phyloP scores from a whole-genome alignment of 1,140 invertebrate species.

The Capitella teleta region DNA sequence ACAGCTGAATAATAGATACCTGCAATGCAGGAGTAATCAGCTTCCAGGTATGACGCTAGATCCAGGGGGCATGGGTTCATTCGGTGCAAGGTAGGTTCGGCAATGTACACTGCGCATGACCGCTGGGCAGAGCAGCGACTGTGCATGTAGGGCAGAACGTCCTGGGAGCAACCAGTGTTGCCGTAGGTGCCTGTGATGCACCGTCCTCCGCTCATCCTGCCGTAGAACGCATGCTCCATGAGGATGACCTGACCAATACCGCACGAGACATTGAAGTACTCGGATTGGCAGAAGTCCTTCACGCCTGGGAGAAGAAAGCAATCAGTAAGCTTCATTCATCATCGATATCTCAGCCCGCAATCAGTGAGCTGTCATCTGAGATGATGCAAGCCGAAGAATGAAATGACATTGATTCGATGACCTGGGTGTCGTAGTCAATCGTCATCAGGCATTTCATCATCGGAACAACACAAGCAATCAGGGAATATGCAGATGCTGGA shows the following conservation, averaged over 20 bases:
- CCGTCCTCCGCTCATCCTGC: not conserved
- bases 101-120: slow-evolving; percentile 2
- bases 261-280: not conserved
- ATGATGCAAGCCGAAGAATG: too few species aligned
- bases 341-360: too few species aligned
- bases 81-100: not conserved
- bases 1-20: not conserved
- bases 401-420: too few species aligned
- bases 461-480: too few species aligned
- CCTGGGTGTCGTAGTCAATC: too few species aligned
- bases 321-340: too few species aligned
- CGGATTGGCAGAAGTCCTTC: slow-evolving; percentile 5
- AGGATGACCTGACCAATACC: slow-evolving; percentile 5
- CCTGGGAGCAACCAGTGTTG: too few species aligned
- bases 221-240: not conserved
- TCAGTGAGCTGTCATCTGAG: too few species aligned
- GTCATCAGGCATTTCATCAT: too few species aligned
- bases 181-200: slow-evolving; percentile 9
- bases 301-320: too few species aligned
- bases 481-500: too few species aligned
- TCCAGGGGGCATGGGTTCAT: not conserved
- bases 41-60: slow-evolving; percentile 8
- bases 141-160: slow-evolving; percentile 4
- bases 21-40: slow-evolving; percentile 1
- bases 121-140: not conserved